These are phyloP conservation scores for Idaea dimidiata DNA, from an alignment of 2,888 invertebrate species.

Conservation along the genomic window DNA sequence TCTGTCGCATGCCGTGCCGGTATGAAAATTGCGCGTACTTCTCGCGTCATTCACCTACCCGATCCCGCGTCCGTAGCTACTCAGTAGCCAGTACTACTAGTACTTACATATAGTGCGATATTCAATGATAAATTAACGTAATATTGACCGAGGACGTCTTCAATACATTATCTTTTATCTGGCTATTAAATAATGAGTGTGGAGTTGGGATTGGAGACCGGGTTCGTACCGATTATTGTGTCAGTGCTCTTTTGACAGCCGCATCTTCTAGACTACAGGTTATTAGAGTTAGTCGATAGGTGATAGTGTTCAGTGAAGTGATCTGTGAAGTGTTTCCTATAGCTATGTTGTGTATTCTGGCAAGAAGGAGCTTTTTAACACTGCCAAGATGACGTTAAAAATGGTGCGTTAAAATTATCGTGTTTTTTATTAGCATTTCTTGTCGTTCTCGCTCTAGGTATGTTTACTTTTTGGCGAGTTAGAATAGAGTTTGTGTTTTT, in stretches of 20 bases:
- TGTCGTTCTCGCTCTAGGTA: conserved; percentile 11
- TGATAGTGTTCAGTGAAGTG: not conserved
- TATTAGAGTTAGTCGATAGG: not conserved
- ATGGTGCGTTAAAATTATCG: conserved; percentile 38
- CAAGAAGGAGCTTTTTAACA: conserved; percentile 30
- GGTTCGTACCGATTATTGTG: conserved; percentile 36
- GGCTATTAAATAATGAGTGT: conserved; percentile 73
- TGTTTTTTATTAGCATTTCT: conserved; percentile 48
- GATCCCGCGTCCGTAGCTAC: not conserved
- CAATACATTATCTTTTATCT: conserved; percentile 78
- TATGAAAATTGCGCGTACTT: conserved; percentile 8
- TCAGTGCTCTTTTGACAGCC: not conserved
- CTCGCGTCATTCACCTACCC: conserved; percentile 14
- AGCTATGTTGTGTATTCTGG: conserved; percentile 19
- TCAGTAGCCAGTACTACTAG: conserved; percentile 13
- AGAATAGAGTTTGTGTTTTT: not conserved
- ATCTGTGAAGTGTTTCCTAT: not conserved
- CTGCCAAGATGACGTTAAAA: conserved; percentile 61
- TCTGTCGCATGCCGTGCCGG: not conserved
- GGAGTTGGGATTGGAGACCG: conserved; percentile 36
- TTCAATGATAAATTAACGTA: conserved; percentile 51
- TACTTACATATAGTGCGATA: conserved; percentile 24
- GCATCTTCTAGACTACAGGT: not conserved
- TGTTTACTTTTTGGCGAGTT: conserved; percentile 19
- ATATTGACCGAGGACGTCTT: conserved; percentile 67